phyloP scores from a whole-genome alignment of 2,888 invertebrate species.

The Oscheius sp. region DNA sequence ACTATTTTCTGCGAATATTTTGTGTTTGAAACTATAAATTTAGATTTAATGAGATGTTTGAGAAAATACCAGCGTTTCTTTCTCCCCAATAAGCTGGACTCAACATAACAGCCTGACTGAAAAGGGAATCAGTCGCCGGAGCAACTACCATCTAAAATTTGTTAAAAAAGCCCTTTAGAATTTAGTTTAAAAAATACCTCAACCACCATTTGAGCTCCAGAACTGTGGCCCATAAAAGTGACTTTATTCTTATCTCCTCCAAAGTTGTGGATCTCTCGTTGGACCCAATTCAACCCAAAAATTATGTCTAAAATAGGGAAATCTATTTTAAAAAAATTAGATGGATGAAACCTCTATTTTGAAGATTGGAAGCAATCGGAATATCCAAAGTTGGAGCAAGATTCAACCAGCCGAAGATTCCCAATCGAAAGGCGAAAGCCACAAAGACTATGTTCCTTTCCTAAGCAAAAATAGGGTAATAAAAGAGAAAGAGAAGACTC shows the following conservation, averaged over 20 bases:
- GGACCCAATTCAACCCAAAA: conserved; percentile 26
- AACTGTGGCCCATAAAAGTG: conserved; percentile 30
- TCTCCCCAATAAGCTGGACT: neutral
- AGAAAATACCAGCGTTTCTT: neutral
- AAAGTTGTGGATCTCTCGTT: conserved; percentile 25
- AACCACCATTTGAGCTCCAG: conserved; percentile 20
- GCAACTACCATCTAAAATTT: conserved; percentile 22
- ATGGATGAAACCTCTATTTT: conserved; percentile 9
- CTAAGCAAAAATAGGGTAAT: conserved; percentile 7
- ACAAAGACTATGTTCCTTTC: conserved; percentile 38
- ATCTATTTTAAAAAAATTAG: neutral
- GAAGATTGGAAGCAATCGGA: conserved; percentile 26
- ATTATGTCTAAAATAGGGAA: conserved; percentile 13
- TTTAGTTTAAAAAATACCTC: no score
- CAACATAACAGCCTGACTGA: conserved; percentile 11
- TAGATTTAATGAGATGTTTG: neutral
- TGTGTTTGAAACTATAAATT: neutral
- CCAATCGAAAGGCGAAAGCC: conserved; percentile 32
- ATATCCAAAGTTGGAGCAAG: conserved; percentile 25
- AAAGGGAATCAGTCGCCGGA: conserved; percentile 8
- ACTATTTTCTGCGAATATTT: conserved; percentile 1
- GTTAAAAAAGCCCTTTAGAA: neutral
- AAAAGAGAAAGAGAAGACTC: neutral
- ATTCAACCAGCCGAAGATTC: conserved; percentile 34
- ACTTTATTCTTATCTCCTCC: conserved; percentile 29